Conservation (phyloP, 2,113 vertebrate species). For the Mesocricetus auratus region DNA sequence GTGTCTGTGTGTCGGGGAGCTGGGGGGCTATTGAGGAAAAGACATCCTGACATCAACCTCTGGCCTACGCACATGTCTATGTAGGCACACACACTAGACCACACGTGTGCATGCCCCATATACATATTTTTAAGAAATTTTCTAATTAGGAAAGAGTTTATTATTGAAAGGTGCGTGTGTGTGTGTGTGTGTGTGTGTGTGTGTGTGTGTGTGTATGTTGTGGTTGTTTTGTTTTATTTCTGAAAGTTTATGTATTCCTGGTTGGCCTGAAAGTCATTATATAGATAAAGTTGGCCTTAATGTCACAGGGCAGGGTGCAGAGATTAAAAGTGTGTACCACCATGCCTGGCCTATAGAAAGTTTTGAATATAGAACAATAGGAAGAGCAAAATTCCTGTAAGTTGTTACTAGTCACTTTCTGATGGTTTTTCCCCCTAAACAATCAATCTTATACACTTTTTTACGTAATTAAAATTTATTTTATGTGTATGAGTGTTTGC, state of each 20-base stretch:
- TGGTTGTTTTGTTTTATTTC: not conserved
- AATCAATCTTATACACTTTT: constrained; percentile 17
- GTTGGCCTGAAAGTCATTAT: not conserved
- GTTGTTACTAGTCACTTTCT: not conserved
- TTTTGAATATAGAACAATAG: not conserved
- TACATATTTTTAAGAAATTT: not conserved
- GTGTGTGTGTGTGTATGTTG: no score
- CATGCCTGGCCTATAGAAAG: not conserved
- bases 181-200: not conserved
- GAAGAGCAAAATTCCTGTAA: not conserved
- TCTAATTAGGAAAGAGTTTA: constrained; percentile 5
- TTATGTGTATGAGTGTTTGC: no score
- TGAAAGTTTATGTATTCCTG: not conserved
- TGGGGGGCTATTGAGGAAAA: not conserved
- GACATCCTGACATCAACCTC: not conserved
- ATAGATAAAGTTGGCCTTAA: not conserved
- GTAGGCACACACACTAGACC: not conserved
- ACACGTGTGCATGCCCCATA: not conserved
- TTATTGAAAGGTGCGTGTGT: not conserved
- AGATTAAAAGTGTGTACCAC: not conserved
- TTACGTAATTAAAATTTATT: not conserved
- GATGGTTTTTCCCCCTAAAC: not conserved
- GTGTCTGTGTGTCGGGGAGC: not conserved
- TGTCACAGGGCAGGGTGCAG: not conserved
- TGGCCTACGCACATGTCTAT: not conserved